A percentile compares a stretch with the other conserved stretches of the same genome.
Conservation (phyloP, 2,888 invertebrate genomes). For the Oscheius sp. region DNA sequence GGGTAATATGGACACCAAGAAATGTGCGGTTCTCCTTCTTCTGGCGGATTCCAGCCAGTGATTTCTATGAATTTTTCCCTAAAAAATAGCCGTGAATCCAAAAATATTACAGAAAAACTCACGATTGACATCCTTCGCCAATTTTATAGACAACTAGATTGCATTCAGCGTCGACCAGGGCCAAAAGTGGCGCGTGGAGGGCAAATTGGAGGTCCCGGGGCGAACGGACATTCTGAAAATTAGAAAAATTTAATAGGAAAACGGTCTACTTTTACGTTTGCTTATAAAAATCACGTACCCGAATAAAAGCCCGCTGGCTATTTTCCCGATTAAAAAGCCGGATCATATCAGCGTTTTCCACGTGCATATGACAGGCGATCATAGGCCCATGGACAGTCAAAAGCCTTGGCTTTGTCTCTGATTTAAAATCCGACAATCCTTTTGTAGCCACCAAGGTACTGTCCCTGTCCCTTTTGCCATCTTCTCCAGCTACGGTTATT, state of each 20-base stretch:
- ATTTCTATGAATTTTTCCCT: constrained; percentile 15
- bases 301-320: constrained; percentile 61
- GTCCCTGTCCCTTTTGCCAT: constrained; percentile 60
- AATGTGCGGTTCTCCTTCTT: constrained; percentile 43
- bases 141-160: constrained; percentile 66
- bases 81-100: background rate
- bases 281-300: too few relatives aligned
- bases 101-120: constrained; percentile 5
- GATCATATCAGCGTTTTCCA: constrained; percentile 56
- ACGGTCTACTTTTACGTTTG: too few relatives aligned
- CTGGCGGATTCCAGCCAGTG: constrained; percentile 16
- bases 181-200: constrained; percentile 60
- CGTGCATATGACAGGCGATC: constrained; percentile 62
- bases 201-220: constrained; percentile 67
- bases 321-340: constrained; percentile 54
- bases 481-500: constrained; percentile 45
- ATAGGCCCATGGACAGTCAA: constrained; percentile 56
- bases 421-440: constrained; percentile 65
- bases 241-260: constrained; percentile 36
- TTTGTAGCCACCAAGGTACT: constrained; percentile 62
- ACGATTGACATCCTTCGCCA: constrained; percentile 44
- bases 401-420: constrained; percentile 57
- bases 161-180: constrained; percentile 62
- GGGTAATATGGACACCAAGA: constrained; percentile 70
- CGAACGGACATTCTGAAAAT: constrained; percentile 53